Base-by-base conservation (phyloP, 1,140 invertebrate genomes). In the Leptoteleia sp. region DNA sequence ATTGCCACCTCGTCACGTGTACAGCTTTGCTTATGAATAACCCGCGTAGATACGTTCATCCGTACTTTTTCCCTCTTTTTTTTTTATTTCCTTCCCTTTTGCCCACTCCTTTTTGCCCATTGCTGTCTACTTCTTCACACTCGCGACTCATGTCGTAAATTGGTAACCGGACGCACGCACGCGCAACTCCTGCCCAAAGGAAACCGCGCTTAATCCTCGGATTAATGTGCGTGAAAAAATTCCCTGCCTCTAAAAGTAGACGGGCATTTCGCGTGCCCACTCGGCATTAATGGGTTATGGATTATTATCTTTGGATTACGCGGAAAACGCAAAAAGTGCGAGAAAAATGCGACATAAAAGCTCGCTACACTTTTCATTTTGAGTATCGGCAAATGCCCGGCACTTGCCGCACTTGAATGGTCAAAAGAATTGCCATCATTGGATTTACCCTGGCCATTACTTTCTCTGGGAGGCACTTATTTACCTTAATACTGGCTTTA, bases 231-330 rank as follows among this genome's bases (percentile, higher is more conserved):
- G 38, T 16, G 55, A 17, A 59, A 68, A 64, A 70, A 62, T 79
- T 57, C 16, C 12, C 33, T 17, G 73, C 61, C 54, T 64, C n/a
- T 62, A 31, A 42, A 77, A 65, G 19, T 61, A 67, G 67, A 71
- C 52, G 45, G 19, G 29, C 22, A 38, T 33, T 48, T 47, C 71
- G 48, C 70, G 68, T 25, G 43, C 45, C 3, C 25, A 52, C 57
- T 73, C 38, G 33, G 65, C 70, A 75, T 75, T 79, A 79, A 79
- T 79, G 76, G 76, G 76, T 79, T 79, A 75, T 79, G 76, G 71
- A 79, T 79, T 79, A 79, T 75, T 79, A 79, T 75, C 77, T 65
- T 27, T 35, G 77, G 77, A 71, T 75, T 75, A 71, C 61, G 65
- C 37, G 59, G 22, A 42, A 52, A 71, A 55, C 47, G 40, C 45